These are phyloP conservation scores for Hippopotamyrus pictus DNA, from an alignment of 2,797 vertebrate species.

Conservation along the genomic window DNA sequence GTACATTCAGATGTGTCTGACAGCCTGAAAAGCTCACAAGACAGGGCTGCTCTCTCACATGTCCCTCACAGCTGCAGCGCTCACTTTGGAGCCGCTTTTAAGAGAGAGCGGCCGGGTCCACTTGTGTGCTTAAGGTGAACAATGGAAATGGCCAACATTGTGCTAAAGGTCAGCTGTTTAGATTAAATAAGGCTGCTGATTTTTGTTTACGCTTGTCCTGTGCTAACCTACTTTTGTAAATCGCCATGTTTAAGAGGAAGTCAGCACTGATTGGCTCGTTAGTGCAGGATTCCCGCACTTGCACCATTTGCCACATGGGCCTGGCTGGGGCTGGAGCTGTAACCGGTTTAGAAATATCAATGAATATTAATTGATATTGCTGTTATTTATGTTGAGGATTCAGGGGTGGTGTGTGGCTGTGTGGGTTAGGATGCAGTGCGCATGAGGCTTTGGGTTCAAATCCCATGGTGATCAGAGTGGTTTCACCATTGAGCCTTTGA, in stretches of 20 bases:
- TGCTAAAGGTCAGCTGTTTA: background rate
- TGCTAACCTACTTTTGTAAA: background rate
- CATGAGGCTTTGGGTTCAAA: background rate
- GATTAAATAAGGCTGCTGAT: background rate
- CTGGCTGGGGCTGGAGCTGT: background rate
- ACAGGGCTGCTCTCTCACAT: conserved; percentile 29
- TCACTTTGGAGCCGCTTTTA: background rate
- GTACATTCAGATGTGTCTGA: conserved; percentile 35
- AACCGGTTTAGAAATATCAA: background rate
- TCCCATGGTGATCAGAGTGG: background rate
- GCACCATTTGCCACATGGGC: background rate
- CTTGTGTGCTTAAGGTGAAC: background rate
- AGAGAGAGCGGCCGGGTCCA: background rate
- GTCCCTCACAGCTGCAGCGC: conserved; percentile 48
- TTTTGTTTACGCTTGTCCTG: background rate
- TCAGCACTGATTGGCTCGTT: background rate
- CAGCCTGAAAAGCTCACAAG: conserved; percentile 38
- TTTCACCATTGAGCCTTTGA: background rate
- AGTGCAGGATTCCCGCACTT: background rate
- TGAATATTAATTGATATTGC: background rate
- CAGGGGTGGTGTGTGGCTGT: background rate
- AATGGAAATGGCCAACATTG: background rate
- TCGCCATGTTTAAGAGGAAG: background rate
- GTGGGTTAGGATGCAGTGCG: background rate
- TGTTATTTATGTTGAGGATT: background rate